Conservation (phyloP, 2,113 vertebrate species). For the Myotis brandtii region DNA sequence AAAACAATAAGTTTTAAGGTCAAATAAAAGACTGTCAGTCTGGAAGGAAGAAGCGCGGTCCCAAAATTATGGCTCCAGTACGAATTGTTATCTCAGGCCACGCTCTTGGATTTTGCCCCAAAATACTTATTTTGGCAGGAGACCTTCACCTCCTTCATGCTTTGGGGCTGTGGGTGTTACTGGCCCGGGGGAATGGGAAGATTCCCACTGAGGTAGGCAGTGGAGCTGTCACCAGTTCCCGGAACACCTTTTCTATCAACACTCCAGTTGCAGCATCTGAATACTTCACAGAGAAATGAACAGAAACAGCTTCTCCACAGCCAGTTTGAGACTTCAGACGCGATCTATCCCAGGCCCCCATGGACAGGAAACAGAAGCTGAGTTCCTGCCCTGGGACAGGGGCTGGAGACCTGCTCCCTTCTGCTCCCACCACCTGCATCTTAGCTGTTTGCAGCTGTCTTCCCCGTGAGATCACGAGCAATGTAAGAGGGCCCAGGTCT, state of each 20-base stretch:
- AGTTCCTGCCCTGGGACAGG: not conserved
- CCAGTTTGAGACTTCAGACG: not conserved
- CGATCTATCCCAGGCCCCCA: not conserved
- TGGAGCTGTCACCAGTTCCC: not conserved
- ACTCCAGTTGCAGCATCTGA: not conserved
- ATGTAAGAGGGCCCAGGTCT: not conserved
- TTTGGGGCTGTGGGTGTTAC: not conserved
- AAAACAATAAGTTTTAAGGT: not conserved
- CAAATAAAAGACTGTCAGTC: not conserved
- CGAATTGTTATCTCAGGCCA: not conserved
- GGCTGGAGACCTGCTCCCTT: not conserved
- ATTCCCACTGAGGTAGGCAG: not conserved
- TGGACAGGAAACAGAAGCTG: not conserved
- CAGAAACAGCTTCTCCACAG: not conserved
- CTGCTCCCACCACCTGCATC: not conserved
- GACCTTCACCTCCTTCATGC: not conserved
- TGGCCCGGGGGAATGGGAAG: not conserved
- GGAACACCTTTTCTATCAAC: not conserved
- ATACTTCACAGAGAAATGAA: not conserved
- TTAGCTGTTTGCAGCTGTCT: not conserved
- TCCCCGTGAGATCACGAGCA: accelerated
- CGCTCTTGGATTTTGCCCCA: not conserved
- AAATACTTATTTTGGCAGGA: not conserved
- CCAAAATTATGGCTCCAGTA: not conserved
- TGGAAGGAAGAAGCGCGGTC: not conserved